phyloP scores from a whole-genome alignment of 2,888 invertebrate species.

The Drosophila lutescens region DNA sequence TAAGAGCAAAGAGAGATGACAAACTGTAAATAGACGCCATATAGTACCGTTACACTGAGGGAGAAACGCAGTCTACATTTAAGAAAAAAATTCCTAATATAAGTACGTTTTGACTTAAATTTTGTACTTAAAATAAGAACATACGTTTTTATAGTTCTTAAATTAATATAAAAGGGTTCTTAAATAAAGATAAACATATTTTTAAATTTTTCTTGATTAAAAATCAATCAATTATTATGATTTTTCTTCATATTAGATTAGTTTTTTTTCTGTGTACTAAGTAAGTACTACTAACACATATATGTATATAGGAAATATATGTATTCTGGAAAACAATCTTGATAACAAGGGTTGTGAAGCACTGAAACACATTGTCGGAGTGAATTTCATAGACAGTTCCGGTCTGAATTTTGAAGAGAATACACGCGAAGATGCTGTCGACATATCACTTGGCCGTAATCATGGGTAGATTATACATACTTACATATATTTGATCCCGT shows the following conservation, averaged over 20 bases:
- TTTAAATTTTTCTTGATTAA: too few species aligned
- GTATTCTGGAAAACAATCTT: constrained; percentile 14
- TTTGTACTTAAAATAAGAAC: too few species aligned
- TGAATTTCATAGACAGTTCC: constrained; percentile 41
- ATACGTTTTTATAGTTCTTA: too few species aligned
- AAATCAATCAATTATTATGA: too few species aligned
- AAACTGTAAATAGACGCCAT: constrained; percentile 19
- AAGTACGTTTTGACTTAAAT: too few species aligned
- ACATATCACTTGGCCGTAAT: constrained; percentile 53
- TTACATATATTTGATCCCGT: not conserved
- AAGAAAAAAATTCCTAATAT: too few species aligned
- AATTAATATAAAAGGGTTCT: too few species aligned
- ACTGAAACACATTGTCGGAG: not conserved
- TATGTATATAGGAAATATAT: not conserved
- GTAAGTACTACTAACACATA: not conserved
- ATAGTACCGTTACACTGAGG: not conserved
- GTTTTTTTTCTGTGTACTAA: too few species aligned
- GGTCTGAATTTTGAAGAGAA: constrained; percentile 27
- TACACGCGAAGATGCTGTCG: constrained; percentile 48
- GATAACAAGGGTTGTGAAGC: constrained; percentile 15
- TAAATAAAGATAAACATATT: too few species aligned
- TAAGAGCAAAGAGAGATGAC: constrained; percentile 28
- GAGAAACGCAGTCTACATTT: too few species aligned
- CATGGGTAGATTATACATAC: constrained; percentile 48
- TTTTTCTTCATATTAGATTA: too few species aligned